Conservation (phyloP, 2,888 invertebrate genomes). For the Electrophaes corylata region DNA sequence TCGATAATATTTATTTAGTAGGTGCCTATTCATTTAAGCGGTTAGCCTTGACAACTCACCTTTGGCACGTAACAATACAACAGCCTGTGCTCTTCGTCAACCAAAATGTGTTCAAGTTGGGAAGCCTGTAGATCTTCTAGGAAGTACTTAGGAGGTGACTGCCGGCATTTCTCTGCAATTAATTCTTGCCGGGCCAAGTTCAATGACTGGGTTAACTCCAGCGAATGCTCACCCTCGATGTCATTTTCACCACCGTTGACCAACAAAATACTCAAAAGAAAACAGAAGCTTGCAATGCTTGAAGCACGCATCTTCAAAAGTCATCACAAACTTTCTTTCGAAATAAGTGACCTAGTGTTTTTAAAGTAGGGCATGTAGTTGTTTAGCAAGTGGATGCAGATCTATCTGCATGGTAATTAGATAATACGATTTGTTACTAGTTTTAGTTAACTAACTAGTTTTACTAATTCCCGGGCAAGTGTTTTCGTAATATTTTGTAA, state of each 20-base stretch:
- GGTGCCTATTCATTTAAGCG: constrained; percentile 10
- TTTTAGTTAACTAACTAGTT: constrained; percentile 2
- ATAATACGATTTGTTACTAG: not conserved
- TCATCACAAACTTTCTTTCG: constrained; percentile 68
- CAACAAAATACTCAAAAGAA: constrained; percentile 58
- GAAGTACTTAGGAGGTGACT: constrained; percentile 67
- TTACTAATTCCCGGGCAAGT: not conserved
- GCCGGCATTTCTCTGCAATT: constrained; percentile 85
- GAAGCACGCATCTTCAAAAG: constrained; percentile 61
- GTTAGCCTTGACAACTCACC: constrained; percentile 79
- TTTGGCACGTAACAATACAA: constrained; percentile 97
- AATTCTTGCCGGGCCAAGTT: constrained; percentile 86
- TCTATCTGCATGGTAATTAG: not conserved
- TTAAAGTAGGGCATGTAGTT: constrained; percentile 65
- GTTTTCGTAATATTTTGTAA: constrained; percentile 10
- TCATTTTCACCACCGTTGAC: constrained; percentile 61
- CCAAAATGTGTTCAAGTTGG: constrained; percentile 90
- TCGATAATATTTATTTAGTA: no score
- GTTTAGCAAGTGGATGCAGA: not conserved
- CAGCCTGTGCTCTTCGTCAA: constrained; percentile 92
- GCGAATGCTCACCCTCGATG: constrained; percentile 69
- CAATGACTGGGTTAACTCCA: constrained; percentile 85
- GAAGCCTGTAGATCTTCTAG: constrained; percentile 79
- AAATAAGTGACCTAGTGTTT: constrained; percentile 52
- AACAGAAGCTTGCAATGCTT: constrained; percentile 49